Evolutionary conservation across 2,888 invertebrate genomes (phyloP).

Genomic region (Operophtera brumata): DNA sequence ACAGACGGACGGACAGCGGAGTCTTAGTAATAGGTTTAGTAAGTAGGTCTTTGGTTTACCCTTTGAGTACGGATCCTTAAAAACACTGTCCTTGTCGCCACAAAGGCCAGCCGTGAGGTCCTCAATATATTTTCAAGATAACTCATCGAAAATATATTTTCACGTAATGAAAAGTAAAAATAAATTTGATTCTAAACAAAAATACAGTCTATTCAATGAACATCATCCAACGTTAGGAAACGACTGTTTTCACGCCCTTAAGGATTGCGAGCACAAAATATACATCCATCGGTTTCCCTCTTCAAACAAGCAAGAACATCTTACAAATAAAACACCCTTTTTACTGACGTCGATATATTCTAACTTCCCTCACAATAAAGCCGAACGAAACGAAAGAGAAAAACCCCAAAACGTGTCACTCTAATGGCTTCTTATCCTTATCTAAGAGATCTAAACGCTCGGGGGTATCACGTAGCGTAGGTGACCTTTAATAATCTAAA

Average conservation of each 20-base stretch:
- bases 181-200: not conserved
- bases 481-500: too few species aligned
- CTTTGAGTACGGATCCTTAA: too few species aligned
- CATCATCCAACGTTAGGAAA: not conserved
- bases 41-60: too few species aligned
- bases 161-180: not conserved
- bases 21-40: too few species aligned
- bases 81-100: too few species aligned
- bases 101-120: too few species aligned
- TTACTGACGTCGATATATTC: not conserved
- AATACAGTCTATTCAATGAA: not conserved
- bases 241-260: not conserved
- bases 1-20: too few species aligned
- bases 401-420: conserved; percentile 4
- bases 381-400: not conserved
- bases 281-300: not conserved
- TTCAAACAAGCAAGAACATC: not conserved
- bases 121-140: too few species aligned
- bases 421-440: not conserved
- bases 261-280: conserved; percentile 1
- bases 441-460: not conserved
- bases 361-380: not conserved
- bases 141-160: too few species aligned
- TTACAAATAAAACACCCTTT: conserved; percentile 1
- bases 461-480: conserved; percentile 11